phyloP scores from a whole-genome alignment of 1,140 invertebrate species.

The Sinonovacula constricta region DNA sequence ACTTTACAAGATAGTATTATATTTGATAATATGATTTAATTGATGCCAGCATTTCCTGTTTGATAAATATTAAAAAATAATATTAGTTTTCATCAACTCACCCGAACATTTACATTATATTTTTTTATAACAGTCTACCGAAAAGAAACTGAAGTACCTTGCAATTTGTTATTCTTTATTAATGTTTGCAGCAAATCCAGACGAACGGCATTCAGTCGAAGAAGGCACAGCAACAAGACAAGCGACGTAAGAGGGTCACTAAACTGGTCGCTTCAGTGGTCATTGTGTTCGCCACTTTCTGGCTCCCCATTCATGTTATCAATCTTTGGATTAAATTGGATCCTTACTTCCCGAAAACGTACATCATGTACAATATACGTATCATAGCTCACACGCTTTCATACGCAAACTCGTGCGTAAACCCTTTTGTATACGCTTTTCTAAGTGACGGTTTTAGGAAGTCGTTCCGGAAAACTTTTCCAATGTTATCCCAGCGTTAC shows the following conservation, averaged over 20 bases:
- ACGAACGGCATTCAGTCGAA: constrained; percentile 32
- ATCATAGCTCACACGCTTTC: constrained; percentile 93
- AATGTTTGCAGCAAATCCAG: constrained; percentile 19
- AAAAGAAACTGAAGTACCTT: too few relatives aligned
- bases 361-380: constrained; percentile 84
- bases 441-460: constrained; percentile 91
- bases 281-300: constrained; percentile 96
- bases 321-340: constrained; percentile 72
- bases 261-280: constrained; percentile 96
- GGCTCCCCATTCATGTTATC: constrained; percentile 92
- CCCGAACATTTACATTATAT: too few relatives aligned
- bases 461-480: constrained; percentile 82
- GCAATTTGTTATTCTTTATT: too few relatives aligned
- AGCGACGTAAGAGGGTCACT: constrained; percentile 88
- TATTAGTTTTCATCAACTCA: too few relatives aligned
- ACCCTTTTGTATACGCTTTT: constrained; percentile 96
- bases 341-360: constrained; percentile 78
- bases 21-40: too few relatives aligned
- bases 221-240: constrained; percentile 49
- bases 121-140: too few relatives aligned
- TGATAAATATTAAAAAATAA: too few relatives aligned
- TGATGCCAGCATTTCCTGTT: too few relatives aligned
- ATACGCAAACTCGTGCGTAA: constrained; percentile 96
- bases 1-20: too few relatives aligned
- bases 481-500: constrained; percentile 47